Percentiles rank a stretch among this genome's conserved stretches.
These are phyloP conservation scores for Acrossocheilus fasciatus DNA, from an alignment of 2,797 vertebrate species.

Conservation along the genomic window DNA sequence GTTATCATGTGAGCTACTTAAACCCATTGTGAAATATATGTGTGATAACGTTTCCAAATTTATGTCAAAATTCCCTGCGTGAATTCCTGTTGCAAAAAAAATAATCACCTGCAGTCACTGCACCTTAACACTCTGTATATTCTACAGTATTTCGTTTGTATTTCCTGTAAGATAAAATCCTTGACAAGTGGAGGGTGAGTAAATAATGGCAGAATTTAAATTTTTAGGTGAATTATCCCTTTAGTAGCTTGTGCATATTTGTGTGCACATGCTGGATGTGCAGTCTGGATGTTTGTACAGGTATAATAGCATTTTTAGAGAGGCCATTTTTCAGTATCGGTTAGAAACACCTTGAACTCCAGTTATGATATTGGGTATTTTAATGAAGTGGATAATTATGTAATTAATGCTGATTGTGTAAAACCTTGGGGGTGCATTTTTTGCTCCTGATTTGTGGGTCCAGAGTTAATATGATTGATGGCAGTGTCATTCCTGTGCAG, in stretches of 20 bases:
- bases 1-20: neutral
- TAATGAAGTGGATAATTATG: constrained; percentile 67
- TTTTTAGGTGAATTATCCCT: neutral
- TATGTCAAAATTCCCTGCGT: neutral
- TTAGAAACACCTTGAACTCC: constrained; percentile 60
- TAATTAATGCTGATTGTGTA: constrained; percentile 63
- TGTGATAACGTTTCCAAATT: neutral
- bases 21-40: neutral
- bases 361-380: constrained; percentile 56
- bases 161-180: neutral
- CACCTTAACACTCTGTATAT: neutral
- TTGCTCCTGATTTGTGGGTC: constrained; percentile 58
- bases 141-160: neutral
- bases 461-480: constrained; percentile 66
- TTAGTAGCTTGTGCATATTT: neutral
- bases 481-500: constrained; percentile 65
- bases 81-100: neutral
- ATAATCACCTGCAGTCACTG: neutral
- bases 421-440: constrained; percentile 57
- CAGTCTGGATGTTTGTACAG: neutral
- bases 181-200: neutral
- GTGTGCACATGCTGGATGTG: neutral
- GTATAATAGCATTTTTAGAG: constrained; percentile 37
- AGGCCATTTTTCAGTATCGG: constrained; percentile 52
- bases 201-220: neutral